Evolutionary conservation across 2,797 vertebrate genomes (phyloP).

Genomic region (Delichon dasypus): DNA sequence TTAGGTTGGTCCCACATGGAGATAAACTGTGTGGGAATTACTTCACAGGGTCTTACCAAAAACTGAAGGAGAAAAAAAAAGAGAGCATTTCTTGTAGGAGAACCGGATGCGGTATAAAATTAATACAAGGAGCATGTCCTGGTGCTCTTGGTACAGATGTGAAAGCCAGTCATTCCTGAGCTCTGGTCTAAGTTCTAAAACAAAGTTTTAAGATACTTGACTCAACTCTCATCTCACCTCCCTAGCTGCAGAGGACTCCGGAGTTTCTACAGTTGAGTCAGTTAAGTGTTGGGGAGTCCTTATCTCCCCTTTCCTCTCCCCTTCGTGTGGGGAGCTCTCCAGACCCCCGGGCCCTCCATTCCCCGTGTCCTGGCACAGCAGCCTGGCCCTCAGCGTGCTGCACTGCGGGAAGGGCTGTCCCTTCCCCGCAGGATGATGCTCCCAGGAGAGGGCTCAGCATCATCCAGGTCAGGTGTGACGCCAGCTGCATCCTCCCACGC

Average conservation of each 20-base stretch:
- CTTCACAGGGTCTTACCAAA: neutral
- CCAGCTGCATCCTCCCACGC: constrained; percentile 32
- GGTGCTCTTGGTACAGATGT: neutral
- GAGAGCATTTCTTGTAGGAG: neutral
- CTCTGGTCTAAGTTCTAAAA: neutral
- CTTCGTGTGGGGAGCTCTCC: accelerated
- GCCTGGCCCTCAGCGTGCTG: accelerated
- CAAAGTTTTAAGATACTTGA: neutral
- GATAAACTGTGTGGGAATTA: neutral
- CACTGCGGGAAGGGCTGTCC: neutral
- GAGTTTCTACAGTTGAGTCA: neutral
- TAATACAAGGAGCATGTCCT: neutral
- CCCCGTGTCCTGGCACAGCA: neutral
- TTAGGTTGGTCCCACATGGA: neutral
- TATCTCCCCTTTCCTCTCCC: neutral
- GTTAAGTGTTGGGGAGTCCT: neutral
- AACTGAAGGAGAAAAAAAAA: too few species aligned
- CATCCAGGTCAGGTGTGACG: neutral
- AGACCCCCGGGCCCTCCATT: accelerated
- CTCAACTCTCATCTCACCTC: neutral
- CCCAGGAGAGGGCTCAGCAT: neutral
- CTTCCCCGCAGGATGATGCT: neutral
- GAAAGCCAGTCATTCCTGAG: neutral
- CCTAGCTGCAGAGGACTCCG: neutral
- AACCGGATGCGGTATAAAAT: neutral